Base-by-base conservation (phyloP, 2,797 vertebrate genomes). In the Chromis chromis region DNA sequence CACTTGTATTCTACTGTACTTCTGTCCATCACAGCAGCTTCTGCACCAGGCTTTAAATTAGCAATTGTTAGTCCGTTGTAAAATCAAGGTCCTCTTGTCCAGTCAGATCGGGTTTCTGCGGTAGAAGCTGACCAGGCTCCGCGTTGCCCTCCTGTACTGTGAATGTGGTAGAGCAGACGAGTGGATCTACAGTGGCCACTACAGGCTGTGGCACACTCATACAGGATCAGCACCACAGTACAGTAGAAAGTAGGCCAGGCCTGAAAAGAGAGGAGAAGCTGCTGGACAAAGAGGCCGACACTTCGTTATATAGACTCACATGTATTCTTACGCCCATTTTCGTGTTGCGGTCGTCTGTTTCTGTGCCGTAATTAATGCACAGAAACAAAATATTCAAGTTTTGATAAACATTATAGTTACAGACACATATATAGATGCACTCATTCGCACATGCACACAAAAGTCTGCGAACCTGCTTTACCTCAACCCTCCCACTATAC, bases 181-280 rank as follows among this genome's bases (percentile, higher is more conserved):
- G 78, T 74, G 70, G 80, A 81, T 78, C 78, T 59, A 79, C 86
- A 92, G 91, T 83, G 90, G 90, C 90, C 88, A 89, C 88, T 91
- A 84, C 71, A 87, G 89, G 89, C 81, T 60, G 78, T 14, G 49
- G 21, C 10, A 16, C 57, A 50, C 66, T 60, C 58, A 6, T 17
- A 65, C 75, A 82, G 59, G 62, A 73, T 48, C 28, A 36, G 53
- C 67, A 68, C 28, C n/a, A 25, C 21, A 60, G 76, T 73, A 70
- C 64, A 84, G 65, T 52, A 76, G 65, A 76, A 88, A 76, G 78
- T 81, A 80, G 82, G 79, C 81, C 66, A 81, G 85, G 57, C 68
- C 76, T 60, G 62, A 79, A 61, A 58, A 68, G 60, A 75, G 53
- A 67, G 54, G 33, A 68, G 66, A 69, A 59, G 63, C 39, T n/a